A percentile compares a stretch with the other conserved stretches of the same genome.
These are phyloP conservation scores for Podarcis raffonei DNA, from an alignment of 2,113 vertebrate genomes.

Conservation along the genomic window DNA sequence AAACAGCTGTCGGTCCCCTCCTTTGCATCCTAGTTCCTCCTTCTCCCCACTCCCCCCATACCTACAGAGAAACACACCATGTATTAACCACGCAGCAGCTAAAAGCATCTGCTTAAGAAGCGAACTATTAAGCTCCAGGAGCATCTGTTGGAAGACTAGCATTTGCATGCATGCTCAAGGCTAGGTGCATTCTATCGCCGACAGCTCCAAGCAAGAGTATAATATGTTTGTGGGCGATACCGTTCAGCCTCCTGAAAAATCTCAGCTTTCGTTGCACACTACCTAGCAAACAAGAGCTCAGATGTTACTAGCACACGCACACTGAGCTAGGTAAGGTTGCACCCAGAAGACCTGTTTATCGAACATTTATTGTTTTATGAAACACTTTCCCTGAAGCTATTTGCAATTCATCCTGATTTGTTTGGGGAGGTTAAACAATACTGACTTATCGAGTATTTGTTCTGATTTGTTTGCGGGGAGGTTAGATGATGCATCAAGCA, in stretches of 20 bases:
- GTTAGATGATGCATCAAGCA: too few relatives aligned
- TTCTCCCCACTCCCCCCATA: not conserved
- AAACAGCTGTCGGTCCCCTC: conserved; percentile 44
- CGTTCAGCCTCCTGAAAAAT: not conserved
- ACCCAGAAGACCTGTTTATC: too few relatives aligned
- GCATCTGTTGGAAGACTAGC: not conserved
- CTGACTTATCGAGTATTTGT: not conserved
- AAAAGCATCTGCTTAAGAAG: not conserved
- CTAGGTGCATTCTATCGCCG: not conserved
- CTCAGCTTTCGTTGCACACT: not conserved
- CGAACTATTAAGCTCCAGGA: not conserved
- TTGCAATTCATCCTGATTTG: not conserved
- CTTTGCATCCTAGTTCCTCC: not conserved
- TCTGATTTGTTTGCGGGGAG: too few relatives aligned
- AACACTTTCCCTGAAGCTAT: not conserved
- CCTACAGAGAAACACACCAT: not conserved
- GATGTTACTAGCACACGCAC: not conserved
- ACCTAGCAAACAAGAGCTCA: not conserved
- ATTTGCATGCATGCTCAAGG: not conserved
- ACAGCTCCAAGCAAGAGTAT: not conserved
- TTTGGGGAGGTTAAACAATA: not conserved
- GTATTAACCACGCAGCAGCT: conserved; percentile 13
- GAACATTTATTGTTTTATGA: too few relatives aligned
- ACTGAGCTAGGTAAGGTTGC: not conserved
- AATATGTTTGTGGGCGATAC: not conserved